Evolutionary conservation across 2,113 vertebrate species (phyloP).

Genomic region (Halcyon malimbica): DNA sequence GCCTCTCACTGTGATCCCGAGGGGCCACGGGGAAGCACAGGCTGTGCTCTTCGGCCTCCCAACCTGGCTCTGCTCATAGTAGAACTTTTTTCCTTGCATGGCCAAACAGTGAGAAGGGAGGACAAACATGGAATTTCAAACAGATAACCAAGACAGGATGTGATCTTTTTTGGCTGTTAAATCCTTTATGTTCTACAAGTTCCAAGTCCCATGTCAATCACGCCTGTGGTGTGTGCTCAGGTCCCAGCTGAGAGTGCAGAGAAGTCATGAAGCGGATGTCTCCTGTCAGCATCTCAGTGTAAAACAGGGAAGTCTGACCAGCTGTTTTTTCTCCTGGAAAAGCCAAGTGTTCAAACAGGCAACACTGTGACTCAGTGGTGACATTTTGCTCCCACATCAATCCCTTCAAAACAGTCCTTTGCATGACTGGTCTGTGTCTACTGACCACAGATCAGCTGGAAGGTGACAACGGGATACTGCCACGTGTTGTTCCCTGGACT

Average conservation of each 20-base stretch:
- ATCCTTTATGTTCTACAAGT: not conserved
- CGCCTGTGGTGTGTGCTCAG: not conserved
- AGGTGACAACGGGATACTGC: not conserved
- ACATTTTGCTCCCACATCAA: rapidly evolving
- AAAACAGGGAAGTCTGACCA: not conserved
- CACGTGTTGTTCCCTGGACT: rapidly evolving
- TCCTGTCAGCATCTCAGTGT: not conserved
- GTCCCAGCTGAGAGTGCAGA: not conserved
- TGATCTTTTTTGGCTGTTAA: not conserved
- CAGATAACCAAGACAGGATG: not conserved
- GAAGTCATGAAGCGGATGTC: not conserved
- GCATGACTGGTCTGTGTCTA: rapidly evolving
- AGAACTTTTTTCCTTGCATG: not conserved
- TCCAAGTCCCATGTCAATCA: not conserved
- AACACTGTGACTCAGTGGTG: not conserved
- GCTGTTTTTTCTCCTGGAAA: not conserved
- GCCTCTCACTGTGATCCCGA: constrained; percentile 1
- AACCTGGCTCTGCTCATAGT: rapidly evolving
- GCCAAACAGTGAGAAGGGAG: not conserved
- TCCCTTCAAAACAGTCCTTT: not conserved
- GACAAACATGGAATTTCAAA: not conserved
- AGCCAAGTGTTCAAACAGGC: not conserved
- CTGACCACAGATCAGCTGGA: rapidly evolving
- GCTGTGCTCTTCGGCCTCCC: not conserved
- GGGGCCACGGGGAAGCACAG: not conserved